A percentile compares a stretch with the other conserved stretches of the same genome.
Evolutionary conservation across 2,888 invertebrate genomes (phyloP).

Genomic region (Pediacus dermestoides): DNA sequence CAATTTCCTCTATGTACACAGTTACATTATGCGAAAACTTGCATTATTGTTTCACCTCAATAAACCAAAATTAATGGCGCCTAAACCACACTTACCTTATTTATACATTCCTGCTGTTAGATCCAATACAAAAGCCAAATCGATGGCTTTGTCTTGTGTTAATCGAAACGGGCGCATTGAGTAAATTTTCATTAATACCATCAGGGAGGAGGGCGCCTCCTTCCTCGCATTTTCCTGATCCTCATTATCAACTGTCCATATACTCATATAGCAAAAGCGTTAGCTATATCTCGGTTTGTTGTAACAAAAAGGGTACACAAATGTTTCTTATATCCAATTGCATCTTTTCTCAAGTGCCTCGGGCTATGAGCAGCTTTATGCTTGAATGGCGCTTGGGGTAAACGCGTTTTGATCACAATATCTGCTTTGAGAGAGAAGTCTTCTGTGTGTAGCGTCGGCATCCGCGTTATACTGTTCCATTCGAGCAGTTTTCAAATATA

Average conservation of each 20-base stretch:
- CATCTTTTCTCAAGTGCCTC: slow-evolving; percentile 18
- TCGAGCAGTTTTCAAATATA: slow-evolving; percentile 15
- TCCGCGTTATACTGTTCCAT: slow-evolving; percentile 14
- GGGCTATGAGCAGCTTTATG: slow-evolving; percentile 28
- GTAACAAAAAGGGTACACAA: slow-evolving; percentile 14
- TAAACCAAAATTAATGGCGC: slow-evolving; percentile 4
- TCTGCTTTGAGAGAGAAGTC: slow-evolving; percentile 21
- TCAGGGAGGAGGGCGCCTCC: too few relatives aligned
- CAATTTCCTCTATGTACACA: too few relatives aligned
- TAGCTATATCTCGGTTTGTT: slow-evolving; percentile 2
- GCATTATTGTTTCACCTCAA: background rate
- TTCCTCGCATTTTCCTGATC: slow-evolving; percentile 5
- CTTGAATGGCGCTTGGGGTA: slow-evolving; percentile 24
- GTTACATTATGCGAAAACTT: too few relatives aligned
- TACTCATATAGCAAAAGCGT: too few relatives aligned
- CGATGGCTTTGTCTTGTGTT: slow-evolving; percentile 15
- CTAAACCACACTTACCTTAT: slow-evolving; percentile 8
- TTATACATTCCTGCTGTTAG: too few relatives aligned
- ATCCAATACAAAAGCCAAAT: slow-evolving; percentile 15
- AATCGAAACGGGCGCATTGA: slow-evolving; percentile 16
- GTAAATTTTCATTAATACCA: slow-evolving; percentile 21
- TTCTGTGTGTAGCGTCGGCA: slow-evolving; percentile 11
- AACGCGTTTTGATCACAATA: slow-evolving; percentile 30
- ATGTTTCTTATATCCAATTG: slow-evolving; percentile 24
- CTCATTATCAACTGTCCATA: background rate